phyloP scores from a whole-genome alignment of 2,797 vertebrate genomes.

The Odontamblyopus lacepedii region DNA sequence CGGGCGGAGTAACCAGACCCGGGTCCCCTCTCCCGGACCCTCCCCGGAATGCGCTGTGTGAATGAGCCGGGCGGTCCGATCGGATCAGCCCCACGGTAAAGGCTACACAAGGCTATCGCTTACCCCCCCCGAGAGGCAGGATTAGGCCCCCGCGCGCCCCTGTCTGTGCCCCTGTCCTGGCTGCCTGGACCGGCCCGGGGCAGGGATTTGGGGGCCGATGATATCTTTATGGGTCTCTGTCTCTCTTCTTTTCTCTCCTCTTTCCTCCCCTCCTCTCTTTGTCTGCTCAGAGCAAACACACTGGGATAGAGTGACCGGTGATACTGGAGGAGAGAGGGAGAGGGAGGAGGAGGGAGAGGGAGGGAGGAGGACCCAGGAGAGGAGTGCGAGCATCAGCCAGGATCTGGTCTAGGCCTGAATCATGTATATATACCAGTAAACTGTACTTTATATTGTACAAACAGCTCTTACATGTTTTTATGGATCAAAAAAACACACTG shows the following conservation, averaged over 20 bases:
- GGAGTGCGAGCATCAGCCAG: neutral
- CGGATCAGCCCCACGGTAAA: slow-evolving; percentile 72
- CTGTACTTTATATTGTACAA: too few species aligned
- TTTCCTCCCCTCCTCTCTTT: slow-evolving; percentile 67
- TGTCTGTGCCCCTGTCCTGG: slow-evolving; percentile 25
- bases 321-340: slow-evolving; percentile 45
- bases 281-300: slow-evolving; percentile 72
- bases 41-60: slow-evolving; percentile 62
- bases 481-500: too few species aligned
- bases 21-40: slow-evolving; percentile 54
- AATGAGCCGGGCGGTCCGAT: slow-evolving; percentile 69
- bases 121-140: slow-evolving; percentile 74
- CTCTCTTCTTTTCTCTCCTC: slow-evolving; percentile 62
- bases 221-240: slow-evolving; percentile 69
- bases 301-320: slow-evolving; percentile 52
- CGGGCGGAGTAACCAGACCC: neutral
- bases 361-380: slow-evolving; percentile 28
- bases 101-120: slow-evolving; percentile 75
- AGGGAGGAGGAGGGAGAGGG: slow-evolving; percentile 34
- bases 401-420: too few species aligned
- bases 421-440: too few species aligned
- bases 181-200: slow-evolving; percentile 41
- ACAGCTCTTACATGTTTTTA: too few species aligned
- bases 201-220: slow-evolving; percentile 56
- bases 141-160: slow-evolving; percentile 47